phyloP scores from a whole-genome alignment of 2,888 invertebrate species.

The Caenorhabditis panamensis region DNA sequence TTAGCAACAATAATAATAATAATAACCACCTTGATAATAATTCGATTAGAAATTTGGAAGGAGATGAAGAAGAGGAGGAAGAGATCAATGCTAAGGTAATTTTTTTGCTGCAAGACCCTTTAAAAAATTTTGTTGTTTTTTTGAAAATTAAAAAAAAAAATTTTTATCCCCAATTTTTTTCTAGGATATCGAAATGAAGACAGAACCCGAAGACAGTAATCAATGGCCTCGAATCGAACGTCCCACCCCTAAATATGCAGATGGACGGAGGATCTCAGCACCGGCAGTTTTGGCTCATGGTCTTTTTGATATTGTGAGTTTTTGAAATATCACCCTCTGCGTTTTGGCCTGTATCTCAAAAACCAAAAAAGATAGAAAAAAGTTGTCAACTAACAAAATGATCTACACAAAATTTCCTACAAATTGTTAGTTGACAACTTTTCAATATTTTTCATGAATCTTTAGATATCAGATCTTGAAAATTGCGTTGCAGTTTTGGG shows the following conservation, averaged over 20 bases:
- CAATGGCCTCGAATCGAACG: constrained; percentile 63
- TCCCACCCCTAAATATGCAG: constrained; percentile 70
- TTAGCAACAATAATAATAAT: background rate
- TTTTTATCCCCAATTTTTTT: background rate
- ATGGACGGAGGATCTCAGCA: constrained; percentile 73
- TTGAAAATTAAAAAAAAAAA: background rate
- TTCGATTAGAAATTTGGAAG: background rate
- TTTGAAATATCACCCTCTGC: too few relatives aligned
- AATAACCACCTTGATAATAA: background rate
- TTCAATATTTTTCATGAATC: too few relatives aligned
- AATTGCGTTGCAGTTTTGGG: too few relatives aligned
- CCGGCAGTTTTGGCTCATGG: constrained; percentile 73
- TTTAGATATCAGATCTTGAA: too few relatives aligned
- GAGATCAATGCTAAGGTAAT: constrained; percentile 19
- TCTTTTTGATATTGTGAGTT: constrained; percentile 60
- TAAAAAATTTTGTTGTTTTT: background rate
- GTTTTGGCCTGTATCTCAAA: too few relatives aligned
- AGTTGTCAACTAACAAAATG: too few relatives aligned
- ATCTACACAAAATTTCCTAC: too few relatives aligned
- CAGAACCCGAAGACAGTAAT: constrained; percentile 17
- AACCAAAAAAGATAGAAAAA: background rate
- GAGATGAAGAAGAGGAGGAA: constrained; percentile 26
- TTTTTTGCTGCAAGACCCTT: background rate
- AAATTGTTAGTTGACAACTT: too few relatives aligned
- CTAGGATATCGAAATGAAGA: constrained; percentile 51